Evolutionary conservation across 2,888 invertebrate genomes (phyloP).

Genomic region (Odontocerum albicorne): DNA sequence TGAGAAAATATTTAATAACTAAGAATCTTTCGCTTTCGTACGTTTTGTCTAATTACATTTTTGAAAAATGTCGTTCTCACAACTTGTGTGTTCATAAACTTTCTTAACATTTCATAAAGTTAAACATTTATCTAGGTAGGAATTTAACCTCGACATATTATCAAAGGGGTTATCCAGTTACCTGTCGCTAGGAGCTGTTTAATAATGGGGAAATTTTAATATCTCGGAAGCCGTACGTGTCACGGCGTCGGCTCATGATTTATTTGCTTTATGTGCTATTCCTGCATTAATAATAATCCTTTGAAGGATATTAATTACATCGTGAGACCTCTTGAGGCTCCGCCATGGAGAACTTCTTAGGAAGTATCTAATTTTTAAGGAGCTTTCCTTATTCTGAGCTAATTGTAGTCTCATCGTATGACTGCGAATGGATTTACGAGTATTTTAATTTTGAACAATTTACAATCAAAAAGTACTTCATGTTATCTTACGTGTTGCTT

Average conservation of each 20-base stretch:
- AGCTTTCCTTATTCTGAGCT: too few relatives aligned
- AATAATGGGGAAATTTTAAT: slow-evolving; percentile 32
- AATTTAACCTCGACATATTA: slow-evolving; percentile 8
- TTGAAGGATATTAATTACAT: slow-evolving; percentile 31
- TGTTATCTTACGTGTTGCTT: too few relatives aligned
- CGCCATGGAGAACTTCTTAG: too few relatives aligned
- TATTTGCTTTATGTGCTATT: slow-evolving; percentile 20
- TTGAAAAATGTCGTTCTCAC: slow-evolving; percentile 2
- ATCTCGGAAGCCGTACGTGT: slow-evolving; percentile 22
- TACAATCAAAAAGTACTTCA: too few relatives aligned
- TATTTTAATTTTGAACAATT: too few relatives aligned
- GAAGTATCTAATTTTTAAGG: too few relatives aligned
- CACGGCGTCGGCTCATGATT: slow-evolving; percentile 16
- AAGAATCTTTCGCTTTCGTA: too few relatives aligned
- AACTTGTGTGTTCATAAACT: background rate
- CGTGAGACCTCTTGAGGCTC: slow-evolving; percentile 1
- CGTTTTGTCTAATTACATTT: too few relatives aligned
- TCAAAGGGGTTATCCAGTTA: slow-evolving; percentile 1
- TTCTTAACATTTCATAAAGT: background rate
- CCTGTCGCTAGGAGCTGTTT: slow-evolving; percentile 11
- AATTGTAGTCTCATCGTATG: too few relatives aligned
- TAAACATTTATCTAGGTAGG: slow-evolving; percentile 1
- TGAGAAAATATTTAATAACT: too few relatives aligned
- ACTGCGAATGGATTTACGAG: too few relatives aligned
- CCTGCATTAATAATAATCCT: slow-evolving; percentile 31